phyloP scores from a whole-genome alignment of 2,113 vertebrate genomes.

The Semnornis frantzii region DNA sequence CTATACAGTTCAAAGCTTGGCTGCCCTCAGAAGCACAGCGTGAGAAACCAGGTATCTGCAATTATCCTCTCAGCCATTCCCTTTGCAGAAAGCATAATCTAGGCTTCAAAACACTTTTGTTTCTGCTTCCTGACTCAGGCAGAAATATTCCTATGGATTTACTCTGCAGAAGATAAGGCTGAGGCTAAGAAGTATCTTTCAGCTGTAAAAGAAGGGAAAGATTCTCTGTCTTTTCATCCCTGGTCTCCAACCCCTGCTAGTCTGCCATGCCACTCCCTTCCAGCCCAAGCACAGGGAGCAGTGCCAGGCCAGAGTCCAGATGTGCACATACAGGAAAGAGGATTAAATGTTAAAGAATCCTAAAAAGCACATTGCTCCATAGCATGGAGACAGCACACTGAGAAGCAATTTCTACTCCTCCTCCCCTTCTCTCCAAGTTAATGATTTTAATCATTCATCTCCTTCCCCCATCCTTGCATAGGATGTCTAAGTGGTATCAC shows the following conservation, averaged over 20 bases:
- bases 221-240: neutral
- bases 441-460: neutral
- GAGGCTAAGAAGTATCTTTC: neutral
- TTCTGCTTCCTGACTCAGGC: neutral
- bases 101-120: neutral
- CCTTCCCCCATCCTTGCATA: neutral
- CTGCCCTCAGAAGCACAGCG: neutral
- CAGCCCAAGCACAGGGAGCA: neutral
- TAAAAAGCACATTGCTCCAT: neutral
- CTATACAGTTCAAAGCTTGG: neutral
- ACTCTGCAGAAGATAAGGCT: neutral
- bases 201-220: neutral
- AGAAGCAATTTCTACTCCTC: neutral
- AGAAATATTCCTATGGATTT: neutral
- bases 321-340: neutral
- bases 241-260: neutral
- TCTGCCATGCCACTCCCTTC: neutral
- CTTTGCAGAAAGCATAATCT: neutral
- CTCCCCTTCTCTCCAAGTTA: neutral
- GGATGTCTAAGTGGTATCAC: neutral
- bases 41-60: neutral
- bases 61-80: neutral
- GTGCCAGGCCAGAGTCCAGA: constrained; percentile 37
- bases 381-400: neutral
- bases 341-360: constrained; percentile 23